Evolutionary conservation across 2,797 vertebrate species (phyloP).

Genomic region (Onychomys arenicola): DNA sequence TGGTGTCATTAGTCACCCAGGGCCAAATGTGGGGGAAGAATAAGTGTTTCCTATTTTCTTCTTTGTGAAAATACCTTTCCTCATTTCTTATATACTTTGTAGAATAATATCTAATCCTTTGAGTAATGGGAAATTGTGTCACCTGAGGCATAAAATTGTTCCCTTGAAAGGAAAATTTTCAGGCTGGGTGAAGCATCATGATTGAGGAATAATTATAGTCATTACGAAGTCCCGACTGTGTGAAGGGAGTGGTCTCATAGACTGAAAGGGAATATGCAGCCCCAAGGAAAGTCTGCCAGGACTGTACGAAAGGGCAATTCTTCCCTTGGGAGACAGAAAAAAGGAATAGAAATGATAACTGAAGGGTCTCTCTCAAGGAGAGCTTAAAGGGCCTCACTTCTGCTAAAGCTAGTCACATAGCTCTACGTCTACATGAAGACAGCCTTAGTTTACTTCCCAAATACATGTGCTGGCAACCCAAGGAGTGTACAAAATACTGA

Average conservation of each 20-base stretch:
- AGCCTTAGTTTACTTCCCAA: background rate
- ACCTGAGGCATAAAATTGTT: background rate
- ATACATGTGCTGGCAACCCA: background rate
- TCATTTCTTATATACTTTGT: background rate
- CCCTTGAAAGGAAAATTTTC: background rate
- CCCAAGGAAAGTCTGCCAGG: background rate
- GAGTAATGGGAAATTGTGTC: constrained; percentile 1
- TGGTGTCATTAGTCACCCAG: background rate
- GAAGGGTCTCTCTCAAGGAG: background rate
- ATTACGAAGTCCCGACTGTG: background rate
- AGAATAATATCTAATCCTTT: constrained; percentile 31
- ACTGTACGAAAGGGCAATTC: background rate
- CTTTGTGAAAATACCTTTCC: background rate
- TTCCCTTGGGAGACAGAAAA: background rate
- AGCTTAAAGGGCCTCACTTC: background rate
- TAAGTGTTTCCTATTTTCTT: background rate
- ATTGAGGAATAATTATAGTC: background rate
- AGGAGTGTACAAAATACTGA: background rate
- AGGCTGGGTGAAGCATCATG: background rate
- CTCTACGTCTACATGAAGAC: background rate
- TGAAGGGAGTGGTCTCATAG: background rate
- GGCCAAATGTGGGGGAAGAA: background rate
- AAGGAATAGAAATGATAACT: background rate
- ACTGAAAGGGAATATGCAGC: background rate
- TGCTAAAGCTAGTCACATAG: background rate